Evolutionary conservation across 2,113 vertebrate species (phyloP).

Genomic region (Parus major): DNA sequence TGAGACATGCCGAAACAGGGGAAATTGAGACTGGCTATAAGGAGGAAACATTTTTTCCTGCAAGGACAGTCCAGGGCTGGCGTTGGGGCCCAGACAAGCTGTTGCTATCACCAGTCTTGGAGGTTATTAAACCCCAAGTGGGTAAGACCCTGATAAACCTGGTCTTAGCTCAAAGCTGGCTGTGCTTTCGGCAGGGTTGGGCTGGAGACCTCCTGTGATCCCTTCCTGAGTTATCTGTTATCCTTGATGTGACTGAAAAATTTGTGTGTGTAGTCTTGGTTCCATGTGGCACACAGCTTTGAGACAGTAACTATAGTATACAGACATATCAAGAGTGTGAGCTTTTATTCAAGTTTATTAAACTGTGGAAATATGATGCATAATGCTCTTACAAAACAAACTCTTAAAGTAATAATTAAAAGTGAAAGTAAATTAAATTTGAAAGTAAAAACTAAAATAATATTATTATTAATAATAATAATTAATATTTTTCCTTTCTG

Average conservation of each 20-base stretch:
- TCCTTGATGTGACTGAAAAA: neutral
- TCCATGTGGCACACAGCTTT: neutral
- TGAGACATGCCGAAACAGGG: neutral
- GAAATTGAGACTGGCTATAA: neutral
- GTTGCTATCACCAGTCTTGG: neutral
- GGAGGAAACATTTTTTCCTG: neutral
- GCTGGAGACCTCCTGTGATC: neutral
- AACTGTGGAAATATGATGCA: neutral
- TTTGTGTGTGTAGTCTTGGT: neutral
- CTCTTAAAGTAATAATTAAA: neutral
- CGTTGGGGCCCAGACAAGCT: accelerated
- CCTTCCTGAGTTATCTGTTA: neutral
- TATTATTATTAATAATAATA: neutral
- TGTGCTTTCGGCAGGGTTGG: neutral
- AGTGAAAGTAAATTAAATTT: too few relatives aligned
- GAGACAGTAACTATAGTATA: neutral
- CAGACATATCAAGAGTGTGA: neutral
- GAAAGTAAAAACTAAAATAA: neutral
- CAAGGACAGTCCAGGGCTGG: neutral
- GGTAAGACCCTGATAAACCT: neutral
- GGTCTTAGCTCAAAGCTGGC: neutral
- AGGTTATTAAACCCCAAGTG: neutral
- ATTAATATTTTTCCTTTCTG: neutral
- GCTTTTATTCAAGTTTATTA: neutral
- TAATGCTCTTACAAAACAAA: neutral